Percentiles rank a stretch among this genome's conserved stretches.
phyloP scores from a whole-genome alignment of 2,888 invertebrate genomes.

The Yponomeuta evonymella region DNA sequence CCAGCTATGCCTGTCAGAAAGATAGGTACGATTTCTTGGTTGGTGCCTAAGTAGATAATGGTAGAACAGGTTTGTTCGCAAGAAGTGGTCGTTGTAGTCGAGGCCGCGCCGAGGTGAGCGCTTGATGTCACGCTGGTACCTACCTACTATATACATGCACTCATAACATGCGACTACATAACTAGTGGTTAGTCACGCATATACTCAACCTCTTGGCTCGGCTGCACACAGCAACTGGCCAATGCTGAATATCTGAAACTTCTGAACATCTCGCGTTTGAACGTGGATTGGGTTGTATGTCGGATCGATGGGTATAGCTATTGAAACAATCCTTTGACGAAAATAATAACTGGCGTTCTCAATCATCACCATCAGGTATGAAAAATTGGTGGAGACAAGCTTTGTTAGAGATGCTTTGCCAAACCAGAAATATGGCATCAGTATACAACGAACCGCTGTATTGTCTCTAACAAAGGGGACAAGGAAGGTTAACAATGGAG shows the following conservation, averaged over 20 bases:
- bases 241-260: background rate
- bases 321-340: background rate
- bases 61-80: slow-evolving; percentile 58
- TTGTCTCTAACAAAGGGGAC: background rate
- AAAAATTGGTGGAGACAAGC: background rate
- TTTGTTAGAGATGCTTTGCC: too few species aligned
- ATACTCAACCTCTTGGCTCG: slow-evolving; percentile 49
- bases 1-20: background rate
- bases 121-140: slow-evolving; percentile 40
- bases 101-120: slow-evolving; percentile 65
- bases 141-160: slow-evolving; percentile 16
- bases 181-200: slow-evolving; percentile 59
- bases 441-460: background rate
- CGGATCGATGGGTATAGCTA: too few species aligned
- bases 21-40: slow-evolving; percentile 10
- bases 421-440: background rate
- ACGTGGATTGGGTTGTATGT: too few species aligned
- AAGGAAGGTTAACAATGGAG: background rate
- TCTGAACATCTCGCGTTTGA: too few species aligned
- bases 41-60: slow-evolving; percentile 8
- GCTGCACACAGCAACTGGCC: slow-evolving; percentile 27
- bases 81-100: slow-evolving; percentile 57
- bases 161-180: slow-evolving; percentile 29
- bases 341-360: background rate
- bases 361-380: background rate